These are phyloP conservation scores for Microcebus ravelobensis DNA, from an alignment of 2,113 vertebrate genomes.

Conservation along the genomic window DNA sequence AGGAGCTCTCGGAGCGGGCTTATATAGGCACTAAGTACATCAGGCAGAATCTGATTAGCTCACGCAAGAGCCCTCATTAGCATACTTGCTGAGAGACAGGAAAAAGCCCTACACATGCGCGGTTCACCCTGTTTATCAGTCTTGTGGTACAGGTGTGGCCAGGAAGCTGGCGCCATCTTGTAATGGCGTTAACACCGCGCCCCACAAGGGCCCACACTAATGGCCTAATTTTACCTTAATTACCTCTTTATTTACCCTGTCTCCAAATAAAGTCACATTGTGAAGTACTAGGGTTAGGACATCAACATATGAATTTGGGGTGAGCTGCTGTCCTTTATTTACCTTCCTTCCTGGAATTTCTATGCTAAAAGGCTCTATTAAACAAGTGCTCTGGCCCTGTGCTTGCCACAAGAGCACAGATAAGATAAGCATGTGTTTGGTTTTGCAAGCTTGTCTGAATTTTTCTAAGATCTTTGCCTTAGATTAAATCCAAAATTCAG, in stretches of 20 bases:
- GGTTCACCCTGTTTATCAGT: too few species aligned
- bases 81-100: too few species aligned
- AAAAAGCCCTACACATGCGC: too few species aligned
- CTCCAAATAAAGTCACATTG: neutral
- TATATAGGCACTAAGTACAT: too few species aligned
- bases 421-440: neutral
- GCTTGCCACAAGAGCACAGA: too few species aligned
- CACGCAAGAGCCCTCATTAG: too few species aligned
- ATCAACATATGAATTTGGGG: neutral
- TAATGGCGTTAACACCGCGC: too few species aligned
- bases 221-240: neutral
- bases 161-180: too few species aligned
- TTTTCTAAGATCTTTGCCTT: neutral
- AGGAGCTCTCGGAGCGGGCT: too few species aligned
- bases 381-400: accelerated
- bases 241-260: neutral
- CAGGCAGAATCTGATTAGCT: too few species aligned
- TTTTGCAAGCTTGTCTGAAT: neutral
- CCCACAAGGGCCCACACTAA: too few species aligned
- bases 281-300: neutral
- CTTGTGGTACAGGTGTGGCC: too few species aligned
- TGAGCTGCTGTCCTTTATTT: accelerated
- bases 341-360: neutral
- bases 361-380: neutral
- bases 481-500: neutral